Evolutionary conservation across 1,140 invertebrate genomes (phyloP).

Genomic region (Diachasmimorpha longicaudata): DNA sequence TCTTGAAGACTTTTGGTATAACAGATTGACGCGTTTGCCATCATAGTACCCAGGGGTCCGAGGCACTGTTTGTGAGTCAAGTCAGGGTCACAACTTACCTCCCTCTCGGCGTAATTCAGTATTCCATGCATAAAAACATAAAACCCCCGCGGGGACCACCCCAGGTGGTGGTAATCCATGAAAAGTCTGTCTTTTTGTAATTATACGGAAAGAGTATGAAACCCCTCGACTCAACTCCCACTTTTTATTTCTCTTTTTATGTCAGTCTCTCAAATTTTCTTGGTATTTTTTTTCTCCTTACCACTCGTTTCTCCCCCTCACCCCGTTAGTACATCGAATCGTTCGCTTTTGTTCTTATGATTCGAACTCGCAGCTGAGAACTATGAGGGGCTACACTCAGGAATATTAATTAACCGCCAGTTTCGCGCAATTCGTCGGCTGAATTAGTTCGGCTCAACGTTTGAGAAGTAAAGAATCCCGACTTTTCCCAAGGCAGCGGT

Average conservation of each 20-base stretch:
- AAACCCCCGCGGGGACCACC: neutral
- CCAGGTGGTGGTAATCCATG: neutral
- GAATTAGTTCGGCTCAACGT: neutral
- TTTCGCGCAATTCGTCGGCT: neutral
- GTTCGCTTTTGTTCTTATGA: neutral
- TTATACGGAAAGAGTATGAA: neutral
- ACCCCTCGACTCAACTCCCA: neutral
- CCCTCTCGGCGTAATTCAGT: neutral
- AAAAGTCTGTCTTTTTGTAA: constrained; percentile 3
- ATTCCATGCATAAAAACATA: constrained; percentile 15
- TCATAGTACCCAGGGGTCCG: neutral
- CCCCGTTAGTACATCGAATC: no score
- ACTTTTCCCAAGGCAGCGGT: neutral
- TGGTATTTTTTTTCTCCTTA: no score
- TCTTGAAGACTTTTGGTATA: neutral
- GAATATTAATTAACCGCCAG: constrained; percentile 1
- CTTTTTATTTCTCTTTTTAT: neutral
- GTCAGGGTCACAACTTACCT: neutral
- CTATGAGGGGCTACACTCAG: neutral
- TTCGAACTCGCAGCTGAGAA: no score
- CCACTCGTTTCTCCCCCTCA: no score
- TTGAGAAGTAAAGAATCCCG: neutral
- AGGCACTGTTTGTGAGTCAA: neutral
- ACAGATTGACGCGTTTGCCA: constrained; percentile 3
- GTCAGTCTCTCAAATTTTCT: neutral